Evolutionary conservation across 2,888 invertebrate species (phyloP).

Genomic region (Neria commutata): DNA sequence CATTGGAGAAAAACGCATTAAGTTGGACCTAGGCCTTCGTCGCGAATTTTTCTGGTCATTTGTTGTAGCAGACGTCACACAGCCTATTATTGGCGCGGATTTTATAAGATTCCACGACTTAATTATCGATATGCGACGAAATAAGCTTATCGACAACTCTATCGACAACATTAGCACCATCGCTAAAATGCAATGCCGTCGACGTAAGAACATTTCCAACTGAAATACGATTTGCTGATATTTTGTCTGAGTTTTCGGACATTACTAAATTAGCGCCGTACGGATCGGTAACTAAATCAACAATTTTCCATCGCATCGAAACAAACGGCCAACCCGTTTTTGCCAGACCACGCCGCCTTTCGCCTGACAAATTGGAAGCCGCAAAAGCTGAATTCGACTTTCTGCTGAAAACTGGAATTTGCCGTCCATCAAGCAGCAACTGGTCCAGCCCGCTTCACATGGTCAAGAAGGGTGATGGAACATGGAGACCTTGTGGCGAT

Average conservation of each 20-base stretch:
- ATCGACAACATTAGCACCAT: too few species aligned
- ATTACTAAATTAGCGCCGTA: too few species aligned
- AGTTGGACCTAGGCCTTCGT: too few species aligned
- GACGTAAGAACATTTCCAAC: not conserved
- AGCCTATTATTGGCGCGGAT: conserved; percentile 20
- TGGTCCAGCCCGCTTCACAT: conserved; percentile 57
- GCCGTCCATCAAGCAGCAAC: conserved; percentile 54
- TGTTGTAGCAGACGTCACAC: conserved; percentile 16
- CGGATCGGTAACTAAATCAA: too few species aligned
- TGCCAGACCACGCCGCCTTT: conserved; percentile 12
- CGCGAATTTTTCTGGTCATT: too few species aligned
- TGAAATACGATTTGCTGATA: not conserved
- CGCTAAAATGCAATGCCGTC: not conserved
- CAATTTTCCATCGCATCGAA: conserved; percentile 11
- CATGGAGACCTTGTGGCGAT: conserved; percentile 46
- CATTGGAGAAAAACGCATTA: conserved; percentile 7
- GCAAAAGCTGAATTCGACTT: conserved; percentile 24
- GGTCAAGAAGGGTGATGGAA: conserved; percentile 35
- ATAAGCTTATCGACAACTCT: conserved; percentile 12
- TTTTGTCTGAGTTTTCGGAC: not conserved
- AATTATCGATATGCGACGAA: conserved; percentile 10
- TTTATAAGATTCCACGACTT: conserved; percentile 19
- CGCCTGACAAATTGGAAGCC: conserved; percentile 19
- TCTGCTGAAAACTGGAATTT: conserved; percentile 49
- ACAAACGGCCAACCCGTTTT: conserved; percentile 24